These are phyloP conservation scores for Pelodiscus sinensis DNA, from an alignment of 2,113 vertebrate species.

Conservation along the genomic window DNA sequence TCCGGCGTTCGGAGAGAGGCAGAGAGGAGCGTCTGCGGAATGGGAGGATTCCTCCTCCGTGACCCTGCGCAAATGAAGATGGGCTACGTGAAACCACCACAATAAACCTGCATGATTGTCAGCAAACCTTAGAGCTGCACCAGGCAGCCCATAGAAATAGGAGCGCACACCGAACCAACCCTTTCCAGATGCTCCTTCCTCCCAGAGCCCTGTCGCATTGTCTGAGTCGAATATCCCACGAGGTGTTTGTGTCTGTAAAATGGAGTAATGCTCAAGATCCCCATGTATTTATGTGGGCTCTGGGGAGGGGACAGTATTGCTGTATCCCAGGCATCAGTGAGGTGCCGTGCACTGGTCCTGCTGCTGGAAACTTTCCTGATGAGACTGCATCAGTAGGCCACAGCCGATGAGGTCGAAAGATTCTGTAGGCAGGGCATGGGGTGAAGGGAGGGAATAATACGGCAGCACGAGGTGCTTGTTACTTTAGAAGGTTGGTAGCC, in stretches of 20 bases:
- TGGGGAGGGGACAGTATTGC: background rate
- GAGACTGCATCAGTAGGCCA: background rate
- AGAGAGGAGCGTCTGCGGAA: background rate
- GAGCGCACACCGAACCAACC: background rate
- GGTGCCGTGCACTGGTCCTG: background rate
- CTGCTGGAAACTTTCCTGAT: background rate
- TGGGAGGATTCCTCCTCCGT: background rate
- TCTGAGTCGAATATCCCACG: background rate
- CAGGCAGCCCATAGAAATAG: conserved; percentile 57
- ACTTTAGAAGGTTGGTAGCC: fast-evolving
- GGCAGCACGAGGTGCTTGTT: too few relatives aligned
- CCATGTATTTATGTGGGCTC: background rate
- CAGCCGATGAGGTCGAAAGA: background rate
- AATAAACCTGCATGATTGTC: conserved; percentile 75
- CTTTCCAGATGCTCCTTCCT: background rate
- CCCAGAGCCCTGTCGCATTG: background rate
- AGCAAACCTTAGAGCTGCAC: conserved; percentile 33
- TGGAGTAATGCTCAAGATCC: background rate
- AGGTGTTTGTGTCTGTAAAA: background rate
- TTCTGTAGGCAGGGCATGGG: background rate
- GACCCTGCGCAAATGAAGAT: conserved; percentile 22
- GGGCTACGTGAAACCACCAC: conserved; percentile 37
- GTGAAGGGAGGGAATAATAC: background rate
- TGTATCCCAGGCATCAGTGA: background rate
- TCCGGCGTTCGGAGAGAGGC: fast-evolving